Evolutionary conservation across 2,888 invertebrate genomes (phyloP), one percentile per base, ranked within the genome.

Genomic region (Cyaniris semiargus): DNA sequence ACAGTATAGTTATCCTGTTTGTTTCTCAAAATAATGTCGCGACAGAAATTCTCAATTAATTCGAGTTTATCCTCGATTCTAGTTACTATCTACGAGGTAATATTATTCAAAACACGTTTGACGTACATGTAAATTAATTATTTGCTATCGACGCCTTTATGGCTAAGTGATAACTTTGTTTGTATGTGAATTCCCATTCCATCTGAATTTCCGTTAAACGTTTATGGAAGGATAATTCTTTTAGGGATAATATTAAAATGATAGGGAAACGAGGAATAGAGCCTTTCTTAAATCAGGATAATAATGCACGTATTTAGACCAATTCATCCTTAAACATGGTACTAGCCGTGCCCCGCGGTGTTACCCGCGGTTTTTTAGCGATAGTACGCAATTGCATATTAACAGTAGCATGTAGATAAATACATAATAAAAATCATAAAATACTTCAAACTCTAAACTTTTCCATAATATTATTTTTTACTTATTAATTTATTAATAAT

Each of bases 71-170:
- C 66, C 27, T 15, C 66, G 66, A 66, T 15, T 27, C 66, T 15
- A 66, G 6, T 66, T 15, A 23, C 60, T 60, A 60, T 23, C 27
- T 66, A 27, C 66, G 66, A 66, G 66, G 66, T 66, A 66, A 66
- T 66, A 27, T 27, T 66, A 66, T 66, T 66, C 23, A 66, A 66
- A 66, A 66, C 60, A 66, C 27, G 60, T 66, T 27, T 66, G 66
- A 66, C 66, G 27, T 31, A 66, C 13, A 66, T 66, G 66, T 66
- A 66, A 66, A 66, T 66, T 66, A 66, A 66, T 66, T 66, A 66
- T 15, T 27, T 31, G 66, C 18, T 27, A 66, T 27, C 27, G 66
- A 31, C 27, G 66, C 66, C 6, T 23, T 58, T 66, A 31, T 66
- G 27, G 27, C 15, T 21, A 23, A 66, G 23, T 10, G 60, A 66